A percentile compares a stretch with the other conserved stretches of the same genome.
These are phyloP conservation scores for Electrona antarctica DNA, from an alignment of 2,113 vertebrate species.

Conservation along the genomic window DNA sequence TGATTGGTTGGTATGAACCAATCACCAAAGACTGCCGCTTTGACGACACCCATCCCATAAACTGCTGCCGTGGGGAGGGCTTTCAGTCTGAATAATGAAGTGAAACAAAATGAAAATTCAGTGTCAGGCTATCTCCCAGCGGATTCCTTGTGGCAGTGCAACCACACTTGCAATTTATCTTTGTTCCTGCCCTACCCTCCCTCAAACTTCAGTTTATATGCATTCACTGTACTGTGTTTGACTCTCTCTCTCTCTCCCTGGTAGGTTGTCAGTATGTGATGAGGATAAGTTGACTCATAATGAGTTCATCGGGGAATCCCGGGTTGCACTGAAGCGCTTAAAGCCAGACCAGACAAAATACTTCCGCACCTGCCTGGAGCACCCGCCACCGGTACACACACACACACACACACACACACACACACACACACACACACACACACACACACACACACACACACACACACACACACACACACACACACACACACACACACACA, in stretches of 20 bases:
- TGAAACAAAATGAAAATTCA: too few species aligned
- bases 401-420: constrained; percentile 23
- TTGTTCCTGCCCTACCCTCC: not conserved
- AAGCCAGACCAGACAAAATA: constrained; percentile 84
- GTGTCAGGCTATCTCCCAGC: too few species aligned
- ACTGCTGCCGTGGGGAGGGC: too few species aligned
- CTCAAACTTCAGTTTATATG: too few species aligned
- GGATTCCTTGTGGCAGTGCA: too few species aligned
- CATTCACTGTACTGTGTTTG: not conserved
- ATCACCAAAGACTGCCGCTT: too few species aligned
- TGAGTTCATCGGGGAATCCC: constrained; percentile 87
- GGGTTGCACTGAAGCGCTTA: constrained; percentile 84
- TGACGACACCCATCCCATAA: too few species aligned
- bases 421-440: not conserved
- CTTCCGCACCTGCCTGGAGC: constrained; percentile 88
- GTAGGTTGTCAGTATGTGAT: constrained; percentile 88
- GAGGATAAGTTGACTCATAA: constrained; percentile 92
- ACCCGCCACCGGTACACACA: constrained; percentile 79
- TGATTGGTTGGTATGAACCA: too few species aligned
- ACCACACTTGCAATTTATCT: too few species aligned
- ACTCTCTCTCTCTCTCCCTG: not conserved
- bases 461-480: constrained; percentile 3
- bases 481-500: constrained; percentile 4
- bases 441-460: constrained; percentile 18
- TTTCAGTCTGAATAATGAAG: too few species aligned